A percentile compares a stretch with the other conserved stretches of the same genome.
phyloP scores from a whole-genome alignment of 2,797 vertebrate genomes.

The Chaetophractus vellerosus region DNA sequence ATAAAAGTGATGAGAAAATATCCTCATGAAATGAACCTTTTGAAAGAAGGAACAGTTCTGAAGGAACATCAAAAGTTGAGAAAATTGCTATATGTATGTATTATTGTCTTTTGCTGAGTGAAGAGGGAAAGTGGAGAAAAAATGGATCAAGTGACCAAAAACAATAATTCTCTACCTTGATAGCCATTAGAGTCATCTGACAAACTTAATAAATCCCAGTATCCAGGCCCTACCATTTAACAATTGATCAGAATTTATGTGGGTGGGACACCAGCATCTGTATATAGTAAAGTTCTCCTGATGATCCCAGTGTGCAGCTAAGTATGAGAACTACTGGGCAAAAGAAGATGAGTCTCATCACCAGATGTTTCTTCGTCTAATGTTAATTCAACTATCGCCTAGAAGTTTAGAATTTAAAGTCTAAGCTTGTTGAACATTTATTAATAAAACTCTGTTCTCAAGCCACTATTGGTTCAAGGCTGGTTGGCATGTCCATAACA shows the following conservation, averaged over 20 bases:
- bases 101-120: neutral
- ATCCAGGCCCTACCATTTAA: neutral
- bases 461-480: neutral
- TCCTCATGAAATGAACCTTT: neutral
- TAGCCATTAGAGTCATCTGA: neutral
- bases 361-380: neutral
- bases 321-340: neutral
- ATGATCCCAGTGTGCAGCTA: neutral
- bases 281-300: neutral
- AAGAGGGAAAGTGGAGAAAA: neutral
- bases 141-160: neutral
- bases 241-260: neutral
- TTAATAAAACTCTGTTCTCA: neutral
- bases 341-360: neutral
- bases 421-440: neutral
- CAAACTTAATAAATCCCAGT: neutral
- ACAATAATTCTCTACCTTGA: neutral
- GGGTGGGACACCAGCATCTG: neutral
- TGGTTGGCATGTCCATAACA: neutral
- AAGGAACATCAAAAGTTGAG: conserved; percentile 32
- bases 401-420: neutral
- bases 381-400: neutral
- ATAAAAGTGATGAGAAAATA: neutral
- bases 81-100: neutral
- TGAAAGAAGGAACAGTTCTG: neutral